These are phyloP conservation scores for Lagenorhynchus albirostris DNA, from an alignment of 2,113 vertebrate species.

Conservation along the genomic window DNA sequence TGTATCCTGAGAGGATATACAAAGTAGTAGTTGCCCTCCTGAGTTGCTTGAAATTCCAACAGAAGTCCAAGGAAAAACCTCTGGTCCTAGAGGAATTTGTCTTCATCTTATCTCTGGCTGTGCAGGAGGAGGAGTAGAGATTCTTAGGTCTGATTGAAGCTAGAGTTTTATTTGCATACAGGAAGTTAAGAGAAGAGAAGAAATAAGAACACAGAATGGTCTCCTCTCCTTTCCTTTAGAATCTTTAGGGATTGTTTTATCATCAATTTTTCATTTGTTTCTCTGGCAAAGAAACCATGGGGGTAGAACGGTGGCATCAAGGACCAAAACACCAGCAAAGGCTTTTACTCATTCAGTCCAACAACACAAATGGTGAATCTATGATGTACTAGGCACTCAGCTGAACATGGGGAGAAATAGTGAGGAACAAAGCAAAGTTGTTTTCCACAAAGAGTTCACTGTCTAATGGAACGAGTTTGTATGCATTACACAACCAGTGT, in stretches of 20 bases:
- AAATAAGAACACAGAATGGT: background rate
- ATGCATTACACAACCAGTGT: background rate
- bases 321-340: background rate
- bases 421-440: background rate
- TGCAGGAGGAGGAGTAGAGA: background rate
- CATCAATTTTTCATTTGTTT: background rate
- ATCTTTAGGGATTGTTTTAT: constrained; percentile 9
- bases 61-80: background rate
- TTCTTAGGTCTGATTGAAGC: background rate
- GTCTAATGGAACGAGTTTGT: background rate
- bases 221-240: background rate
- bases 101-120: background rate
- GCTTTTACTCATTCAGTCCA: background rate
- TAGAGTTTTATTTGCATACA: background rate
- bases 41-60: background rate
- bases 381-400: background rate
- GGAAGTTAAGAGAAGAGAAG: background rate
- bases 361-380: background rate
- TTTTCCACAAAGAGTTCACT: background rate
- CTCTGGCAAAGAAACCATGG: background rate
- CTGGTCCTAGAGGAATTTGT: background rate
- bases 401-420: background rate
- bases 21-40: background rate
- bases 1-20: background rate
- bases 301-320: background rate